Evolutionary conservation across 2,888 invertebrate genomes (phyloP), one percentile per base, ranked within the genome.

Genomic region (Spilosoma lubricipeda): DNA sequence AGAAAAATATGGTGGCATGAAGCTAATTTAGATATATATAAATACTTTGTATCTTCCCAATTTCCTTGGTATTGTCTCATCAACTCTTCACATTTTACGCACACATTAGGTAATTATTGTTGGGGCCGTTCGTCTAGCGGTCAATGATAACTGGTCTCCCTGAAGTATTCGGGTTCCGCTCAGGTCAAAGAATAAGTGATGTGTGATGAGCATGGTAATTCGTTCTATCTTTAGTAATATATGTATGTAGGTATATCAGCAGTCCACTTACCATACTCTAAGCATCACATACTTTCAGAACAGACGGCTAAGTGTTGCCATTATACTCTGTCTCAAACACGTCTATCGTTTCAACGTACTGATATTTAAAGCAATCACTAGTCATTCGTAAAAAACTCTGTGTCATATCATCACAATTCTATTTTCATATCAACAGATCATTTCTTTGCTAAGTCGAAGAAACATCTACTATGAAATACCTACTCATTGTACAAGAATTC

Each of bases 401-500:
- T 39, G 36, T 67, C 42, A 67, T 23, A 4, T n/a, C n/a, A 36
- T 42, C 36, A 23, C 36, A n/a, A 42, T 67, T 27, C n/a, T 39
- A 67, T n/a, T n/a, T n/a, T 20, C 27, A 45, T 48, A 70, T 65
- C 23, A 36, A 65, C 42, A 71, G 4, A 33, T 33, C 59, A 48
- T 71, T 63, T 48, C 7, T 48, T 48, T 20, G 20, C 20, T 48
- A 36, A 18, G n/a, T 64, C 30, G 13, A 30, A 20, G 39, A 36
- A 42, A 67, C 67, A n/a, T 15, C 45, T 74, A 69, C 72, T 33
- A 5, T 66, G 72, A 74, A 59, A 15, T 74, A 18, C 36, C 33
- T 39, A 72, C 52, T 72, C 70, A 66, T 67, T 2, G 13, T 23
- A 72, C 9, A 77, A 77, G 65, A n/a, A 74, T 66, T 64, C 42